Evolutionary conservation across 2,888 invertebrate genomes (phyloP), one percentile per base, ranked within the genome.

Genomic region (Philaethria dido): DNA sequence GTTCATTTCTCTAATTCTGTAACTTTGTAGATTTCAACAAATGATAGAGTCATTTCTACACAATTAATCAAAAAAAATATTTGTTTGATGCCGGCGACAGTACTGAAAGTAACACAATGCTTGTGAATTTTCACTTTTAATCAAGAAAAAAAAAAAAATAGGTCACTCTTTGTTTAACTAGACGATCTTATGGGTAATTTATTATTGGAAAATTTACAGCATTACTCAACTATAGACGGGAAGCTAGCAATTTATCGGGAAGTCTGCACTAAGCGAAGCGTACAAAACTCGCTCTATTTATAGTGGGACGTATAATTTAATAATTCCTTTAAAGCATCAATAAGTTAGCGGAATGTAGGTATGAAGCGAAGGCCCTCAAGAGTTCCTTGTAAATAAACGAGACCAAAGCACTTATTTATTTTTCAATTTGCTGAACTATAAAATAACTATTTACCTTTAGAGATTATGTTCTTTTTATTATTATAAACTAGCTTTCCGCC

Each of bases 31-130:
- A 54, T 66, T 36, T 47, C 29, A 45, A 50, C 55, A 62, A 62
- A 29, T 29, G 62, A 59, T 59, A 22, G 39, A 57, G 50, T 36
- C 11, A 47, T 66, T 69, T 54, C 57, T n/a, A 42, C 36, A 20
- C 61, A 69, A 42, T 69, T 59, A 59, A 62, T 69, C 55, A 65
- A 68, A 65, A 44, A 44, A 52, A 55, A 36, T 20, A 54, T 44
- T 64, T 42, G 33, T 69, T 65, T 65, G 36, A 62, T 62, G 50
- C 48, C 36, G 36, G 18, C 29, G 54, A 42, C 33, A 25, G 14
- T 44, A 44, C 54, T 54, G 14, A 60, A 50, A 11, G 33, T n/a
- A 16, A 60, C 50, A 13, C 22, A 16, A 52, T 33, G 29, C n/a
- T 45, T 36, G 29, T 20, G 5, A 13, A 5, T 4, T 29, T 29